Evolutionary conservation across 1,140 invertebrate genomes (phyloP).

Genomic region (Aphis craccivora): DNA sequence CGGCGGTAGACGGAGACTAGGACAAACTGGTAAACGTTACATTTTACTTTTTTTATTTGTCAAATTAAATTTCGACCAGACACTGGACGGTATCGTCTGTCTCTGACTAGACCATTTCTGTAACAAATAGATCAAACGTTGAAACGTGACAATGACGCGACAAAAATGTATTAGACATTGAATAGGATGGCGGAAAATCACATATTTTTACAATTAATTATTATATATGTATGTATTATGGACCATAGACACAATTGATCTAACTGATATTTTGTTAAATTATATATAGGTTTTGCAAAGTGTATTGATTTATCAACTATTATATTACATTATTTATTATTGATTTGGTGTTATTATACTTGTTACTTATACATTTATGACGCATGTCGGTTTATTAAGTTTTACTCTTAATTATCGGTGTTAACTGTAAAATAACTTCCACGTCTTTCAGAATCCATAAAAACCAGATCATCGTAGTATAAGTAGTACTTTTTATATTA

Average conservation of each 20-base stretch:
- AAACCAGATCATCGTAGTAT: neutral
- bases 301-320: neutral
- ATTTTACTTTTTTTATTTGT: constrained; percentile 22
- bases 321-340: neutral
- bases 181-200: neutral
- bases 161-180: neutral
- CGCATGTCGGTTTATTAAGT: neutral
- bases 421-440: neutral
- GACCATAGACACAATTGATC: neutral
- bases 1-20: neutral
- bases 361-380: neutral
- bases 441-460: neutral
- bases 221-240: neutral
- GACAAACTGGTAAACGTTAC: constrained; percentile 2
- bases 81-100: constrained; percentile 2
- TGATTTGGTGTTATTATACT: neutral
- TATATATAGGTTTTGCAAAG: neutral
- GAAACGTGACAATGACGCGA: constrained; percentile 19
- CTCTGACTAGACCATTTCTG: neutral
- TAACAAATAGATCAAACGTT: constrained; percentile 6
- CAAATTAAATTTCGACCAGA: constrained; percentile 22
- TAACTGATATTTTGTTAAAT: constrained; percentile 3
- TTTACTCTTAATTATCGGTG: neutral
- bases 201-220: neutral
- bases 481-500: neutral